Conservation (phyloP, 1,140 invertebrate genomes). For the Branchinecta lindahli region DNA sequence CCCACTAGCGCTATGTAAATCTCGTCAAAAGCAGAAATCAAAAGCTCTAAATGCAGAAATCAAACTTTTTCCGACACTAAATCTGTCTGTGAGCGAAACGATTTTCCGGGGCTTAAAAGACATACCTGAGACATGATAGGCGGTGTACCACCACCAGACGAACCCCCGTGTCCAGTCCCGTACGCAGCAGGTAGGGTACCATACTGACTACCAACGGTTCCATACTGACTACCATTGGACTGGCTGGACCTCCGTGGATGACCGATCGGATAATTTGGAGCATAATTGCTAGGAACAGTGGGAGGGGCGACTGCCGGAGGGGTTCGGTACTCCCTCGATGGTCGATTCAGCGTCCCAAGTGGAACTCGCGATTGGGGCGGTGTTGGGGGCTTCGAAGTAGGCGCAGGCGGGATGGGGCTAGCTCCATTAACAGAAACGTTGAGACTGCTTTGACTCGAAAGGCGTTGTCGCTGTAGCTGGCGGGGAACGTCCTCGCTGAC, state of each 20-base stretch:
- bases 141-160: too few species aligned
- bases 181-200: conserved; percentile 36
- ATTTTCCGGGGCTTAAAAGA: too few species aligned
- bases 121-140: too few species aligned
- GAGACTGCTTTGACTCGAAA: conserved; percentile 44
- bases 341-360: conserved; percentile 42
- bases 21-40: too few species aligned
- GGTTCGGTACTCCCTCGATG: conserved; percentile 71
- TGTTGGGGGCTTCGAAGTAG: conserved; percentile 85
- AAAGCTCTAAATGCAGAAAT: too few species aligned
- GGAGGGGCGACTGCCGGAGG: conserved; percentile 87
- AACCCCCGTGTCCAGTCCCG: too few species aligned
- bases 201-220: conserved; percentile 43
- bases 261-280: conserved; percentile 76
- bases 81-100: too few species aligned
- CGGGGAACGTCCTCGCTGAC: conserved; percentile 42
- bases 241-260: conserved; percentile 41
- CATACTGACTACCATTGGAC: conserved; percentile 41
- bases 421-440: conserved; percentile 19
- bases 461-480: conserved; percentile 39
- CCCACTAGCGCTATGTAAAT: too few species aligned
- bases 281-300: conserved; percentile 74
- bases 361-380: conserved; percentile 60
- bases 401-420: conserved; percentile 48
- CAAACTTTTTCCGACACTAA: too few species aligned